Evolutionary conservation across 2,797 vertebrate species (phyloP).

Genomic region (Brachyalestes nurse): DNA sequence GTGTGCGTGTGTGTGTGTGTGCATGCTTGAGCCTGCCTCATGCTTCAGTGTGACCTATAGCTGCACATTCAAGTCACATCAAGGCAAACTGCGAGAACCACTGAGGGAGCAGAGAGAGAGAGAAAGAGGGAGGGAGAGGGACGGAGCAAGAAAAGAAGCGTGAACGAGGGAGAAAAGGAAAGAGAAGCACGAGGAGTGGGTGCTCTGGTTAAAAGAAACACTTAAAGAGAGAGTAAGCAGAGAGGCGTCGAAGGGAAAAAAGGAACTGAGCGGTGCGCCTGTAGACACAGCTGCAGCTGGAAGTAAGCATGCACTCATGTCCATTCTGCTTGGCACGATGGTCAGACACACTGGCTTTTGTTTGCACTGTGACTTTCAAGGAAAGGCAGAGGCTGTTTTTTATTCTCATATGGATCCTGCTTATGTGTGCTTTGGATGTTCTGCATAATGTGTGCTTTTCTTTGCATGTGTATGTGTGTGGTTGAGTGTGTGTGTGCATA

Average conservation of each 20-base stretch:
- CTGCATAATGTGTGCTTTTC: not conserved
- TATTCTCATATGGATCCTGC: conserved; percentile 20
- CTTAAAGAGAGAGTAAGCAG: conserved; percentile 19
- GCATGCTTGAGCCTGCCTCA: not conserved
- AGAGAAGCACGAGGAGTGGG: conserved; percentile 9
- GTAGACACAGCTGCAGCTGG: conserved; percentile 45
- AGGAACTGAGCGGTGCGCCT: conserved; percentile 28
- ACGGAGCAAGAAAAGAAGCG: not conserved
- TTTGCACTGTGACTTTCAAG: conserved; percentile 15
- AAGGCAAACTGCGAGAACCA: conserved; percentile 22
- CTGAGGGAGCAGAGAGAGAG: conserved; percentile 20
- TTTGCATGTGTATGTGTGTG: not conserved
- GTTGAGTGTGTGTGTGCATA: not conserved
- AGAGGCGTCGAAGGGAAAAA: conserved; percentile 23
- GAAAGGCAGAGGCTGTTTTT: conserved; percentile 7
- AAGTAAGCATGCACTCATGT: conserved; percentile 55
- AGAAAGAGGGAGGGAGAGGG: conserved; percentile 16
- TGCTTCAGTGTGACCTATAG: conserved; percentile 33
- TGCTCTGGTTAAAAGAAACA: conserved; percentile 16
- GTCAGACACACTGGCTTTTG: conserved; percentile 28
- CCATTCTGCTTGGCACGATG: conserved; percentile 36
- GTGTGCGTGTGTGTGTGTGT: conserved; percentile 6
- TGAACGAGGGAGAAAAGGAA: conserved; percentile 11
- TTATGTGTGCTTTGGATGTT: conserved; percentile 19
- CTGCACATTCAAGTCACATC: conserved; percentile 34